Evolutionary conservation across 2,797 vertebrate species (phyloP), one percentile per base, ranked within the genome.

Genomic region (Poeciliopsis presidionis): DNA sequence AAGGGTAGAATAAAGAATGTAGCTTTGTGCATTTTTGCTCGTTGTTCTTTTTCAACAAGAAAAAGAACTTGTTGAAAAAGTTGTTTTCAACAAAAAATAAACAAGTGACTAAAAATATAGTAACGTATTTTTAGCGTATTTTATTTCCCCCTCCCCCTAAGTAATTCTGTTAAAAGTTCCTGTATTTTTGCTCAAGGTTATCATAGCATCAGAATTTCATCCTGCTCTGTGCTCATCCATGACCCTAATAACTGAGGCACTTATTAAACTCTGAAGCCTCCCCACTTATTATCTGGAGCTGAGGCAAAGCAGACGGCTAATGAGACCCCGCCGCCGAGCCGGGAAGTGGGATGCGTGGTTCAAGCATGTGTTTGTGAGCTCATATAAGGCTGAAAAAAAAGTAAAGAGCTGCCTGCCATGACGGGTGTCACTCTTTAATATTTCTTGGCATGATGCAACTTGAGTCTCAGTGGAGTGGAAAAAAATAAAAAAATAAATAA

Each of bases 341-440:
- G 78, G 77, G 75, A 78, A 81, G 77, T 16, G 36, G 79, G 45
- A 49, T 4, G 2, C 46, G 61, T 20, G 22, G 70, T 33, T 67
- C 33, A 45, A 77, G 55, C 74, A 73, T 73, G 80, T 75, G 75
- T 80, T 85, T 76, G 47, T 39, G 49, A 73, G 46, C 72, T 51
- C 79, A 86, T 77, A 72, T 47, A 0, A 74, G 84, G 86, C 43
- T 85, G 79, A 81, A 69, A 25, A 53, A 30, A 39, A 53, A 39
- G 36, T 55, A 81, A 84, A 76, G 4, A 65, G 79, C 76, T 82
- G 57, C 59, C 76, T 79, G 80, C 67, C 72, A 49, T 81, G 83
- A 81, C 83, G 70, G 83, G 39, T 80, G 82, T 81, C 81, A 81
- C 36, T 86, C 80, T 75, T 43, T 72, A 43, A 74, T 49, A 79